Conservation (phyloP, 2,113 vertebrate genomes). For the Argyrosomus japonicus region DNA sequence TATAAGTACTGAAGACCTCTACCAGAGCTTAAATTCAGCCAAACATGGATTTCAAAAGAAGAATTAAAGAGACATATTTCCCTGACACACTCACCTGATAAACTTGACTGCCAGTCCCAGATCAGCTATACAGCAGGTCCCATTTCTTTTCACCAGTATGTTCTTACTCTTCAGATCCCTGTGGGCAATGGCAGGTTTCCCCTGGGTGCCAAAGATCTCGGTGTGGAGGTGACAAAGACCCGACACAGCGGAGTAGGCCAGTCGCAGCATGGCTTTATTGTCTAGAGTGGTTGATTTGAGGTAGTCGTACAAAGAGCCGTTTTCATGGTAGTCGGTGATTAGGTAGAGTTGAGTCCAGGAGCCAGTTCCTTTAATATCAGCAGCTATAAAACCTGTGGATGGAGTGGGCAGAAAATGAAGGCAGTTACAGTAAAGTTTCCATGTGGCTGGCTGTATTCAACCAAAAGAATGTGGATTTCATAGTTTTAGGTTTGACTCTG, state of each 20-base stretch:
- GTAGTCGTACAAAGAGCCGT: slow-evolving; percentile 96
- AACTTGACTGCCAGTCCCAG: slow-evolving; percentile 97
- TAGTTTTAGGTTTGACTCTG: not conserved
- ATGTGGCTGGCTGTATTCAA: not conserved
- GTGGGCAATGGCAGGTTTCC: slow-evolving; percentile 97
- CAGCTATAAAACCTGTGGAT: slow-evolving; percentile 93
- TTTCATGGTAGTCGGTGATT: slow-evolving; percentile 98
- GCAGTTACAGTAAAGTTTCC: not conserved
- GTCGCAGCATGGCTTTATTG: slow-evolving; percentile 91
- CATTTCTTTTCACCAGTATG: slow-evolving; percentile 97
- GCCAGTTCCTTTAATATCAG: slow-evolving; percentile 98
- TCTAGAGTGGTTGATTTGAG: slow-evolving; percentile 96
- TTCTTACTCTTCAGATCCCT: slow-evolving; percentile 98
- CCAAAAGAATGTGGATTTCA: not conserved
- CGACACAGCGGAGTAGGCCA: slow-evolving; percentile 94
- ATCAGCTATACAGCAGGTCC: slow-evolving; percentile 96
- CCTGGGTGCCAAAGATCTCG: slow-evolving; percentile 97
- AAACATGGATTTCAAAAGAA: not conserved
- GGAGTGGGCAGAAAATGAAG: not conserved
- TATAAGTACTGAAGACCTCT: not conserved
- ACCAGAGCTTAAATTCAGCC: not conserved
- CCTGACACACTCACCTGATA: slow-evolving; percentile 87
- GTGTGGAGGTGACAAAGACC: slow-evolving; percentile 97
- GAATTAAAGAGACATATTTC: not conserved
- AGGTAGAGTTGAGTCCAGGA: slow-evolving; percentile 98